Evolutionary conservation across 2,113 vertebrate species (phyloP).

Genomic region (Dendrocopos noguchii): DNA sequence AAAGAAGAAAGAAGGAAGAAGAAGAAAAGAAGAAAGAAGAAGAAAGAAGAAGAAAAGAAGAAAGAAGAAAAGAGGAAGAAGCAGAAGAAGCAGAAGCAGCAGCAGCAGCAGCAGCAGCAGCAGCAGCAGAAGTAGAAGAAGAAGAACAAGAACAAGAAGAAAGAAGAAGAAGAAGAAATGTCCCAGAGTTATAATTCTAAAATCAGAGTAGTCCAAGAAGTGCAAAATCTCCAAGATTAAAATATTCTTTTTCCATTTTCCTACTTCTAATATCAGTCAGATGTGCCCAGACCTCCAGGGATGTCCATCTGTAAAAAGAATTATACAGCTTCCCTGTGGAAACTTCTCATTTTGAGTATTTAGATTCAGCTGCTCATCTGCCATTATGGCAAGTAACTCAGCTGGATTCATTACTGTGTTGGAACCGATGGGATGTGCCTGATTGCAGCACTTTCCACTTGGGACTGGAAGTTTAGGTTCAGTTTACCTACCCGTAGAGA

Average conservation of each 20-base stretch:
- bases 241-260: not conserved
- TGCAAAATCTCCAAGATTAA: conserved; percentile 2
- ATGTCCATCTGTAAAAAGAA: conserved; percentile 42
- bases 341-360: conserved; percentile 46
- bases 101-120: too few relatives aligned
- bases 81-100: too few relatives aligned
- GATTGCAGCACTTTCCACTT: not conserved
- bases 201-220: conserved; percentile 26
- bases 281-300: conserved; percentile 16
- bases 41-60: too few relatives aligned
- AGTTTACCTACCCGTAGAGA: not conserved
- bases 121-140: not conserved
- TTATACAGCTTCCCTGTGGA: conserved; percentile 17
- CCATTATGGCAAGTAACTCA: conserved; percentile 12
- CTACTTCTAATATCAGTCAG: conserved; percentile 33
- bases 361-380: conserved; percentile 40
- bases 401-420: conserved; percentile 22
- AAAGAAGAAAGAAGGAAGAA: too few relatives aligned
- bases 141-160: too few relatives aligned
- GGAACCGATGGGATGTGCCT: conserved; percentile 25
- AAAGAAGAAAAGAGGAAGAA: too few relatives aligned
- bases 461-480: not conserved
- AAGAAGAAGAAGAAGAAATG: not conserved
- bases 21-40: too few relatives aligned
- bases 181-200: conserved; percentile 50